phyloP scores from a whole-genome alignment of 2,113 vertebrate species.

The Melanostigma gelatinosum region DNA sequence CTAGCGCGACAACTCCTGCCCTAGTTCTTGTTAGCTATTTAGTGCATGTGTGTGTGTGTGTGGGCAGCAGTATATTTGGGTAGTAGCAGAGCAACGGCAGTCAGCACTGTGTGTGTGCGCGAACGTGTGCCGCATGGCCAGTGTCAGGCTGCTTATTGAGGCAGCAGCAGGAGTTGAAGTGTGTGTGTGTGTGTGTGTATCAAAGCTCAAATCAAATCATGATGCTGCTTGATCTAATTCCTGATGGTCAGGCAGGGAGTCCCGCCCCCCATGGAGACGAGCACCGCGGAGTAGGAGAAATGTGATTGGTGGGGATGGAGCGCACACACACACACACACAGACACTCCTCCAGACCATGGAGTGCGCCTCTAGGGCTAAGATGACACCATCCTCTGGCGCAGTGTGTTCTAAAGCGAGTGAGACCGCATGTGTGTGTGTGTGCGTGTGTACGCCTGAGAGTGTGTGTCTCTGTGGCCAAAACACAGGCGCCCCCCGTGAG shows the following conservation, averaged over 20 bases:
- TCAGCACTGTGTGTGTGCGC: background rate
- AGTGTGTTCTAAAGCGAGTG: conserved; percentile 21
- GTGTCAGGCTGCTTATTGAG: conserved; percentile 23
- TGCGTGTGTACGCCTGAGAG: background rate
- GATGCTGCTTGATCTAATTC: conserved; percentile 64
- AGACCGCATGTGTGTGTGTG: conserved; percentile 16
- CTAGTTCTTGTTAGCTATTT: conserved; percentile 15
- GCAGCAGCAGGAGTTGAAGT: background rate
- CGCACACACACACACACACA: background rate
- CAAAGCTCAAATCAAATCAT: conserved; percentile 57
- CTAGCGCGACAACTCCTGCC: conserved; percentile 34
- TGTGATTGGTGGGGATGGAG: conserved; percentile 44
- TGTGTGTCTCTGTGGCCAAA: conserved; percentile 41
- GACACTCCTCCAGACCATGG: conserved; percentile 8
- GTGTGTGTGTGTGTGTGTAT: conserved; percentile 23
- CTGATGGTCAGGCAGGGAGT: conserved; percentile 43
- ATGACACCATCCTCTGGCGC: conserved; percentile 17
- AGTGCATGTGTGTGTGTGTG: background rate
- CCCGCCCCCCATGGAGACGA: conserved; percentile 25
- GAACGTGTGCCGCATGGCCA: background rate
- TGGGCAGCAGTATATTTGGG: background rate
- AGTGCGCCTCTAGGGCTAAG: conserved; percentile 1
- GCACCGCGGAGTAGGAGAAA: conserved; percentile 25
- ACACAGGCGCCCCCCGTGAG: conserved; percentile 33
- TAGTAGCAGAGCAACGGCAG: background rate